Conservation (phyloP, 2,888 invertebrate genomes). For the Drosophila maculinotata region DNA sequence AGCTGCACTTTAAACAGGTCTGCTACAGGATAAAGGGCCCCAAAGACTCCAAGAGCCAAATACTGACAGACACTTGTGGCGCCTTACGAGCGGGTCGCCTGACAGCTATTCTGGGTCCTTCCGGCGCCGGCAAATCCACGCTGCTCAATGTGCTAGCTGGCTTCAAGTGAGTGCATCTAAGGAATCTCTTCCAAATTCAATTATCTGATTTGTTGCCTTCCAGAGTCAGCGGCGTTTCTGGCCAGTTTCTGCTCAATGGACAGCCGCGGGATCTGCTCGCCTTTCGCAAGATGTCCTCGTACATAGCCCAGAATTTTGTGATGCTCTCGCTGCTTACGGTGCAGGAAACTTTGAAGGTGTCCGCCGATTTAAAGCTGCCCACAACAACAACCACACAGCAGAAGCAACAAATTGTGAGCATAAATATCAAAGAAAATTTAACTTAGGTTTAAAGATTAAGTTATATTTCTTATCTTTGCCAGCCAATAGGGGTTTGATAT, state of each 20-base stretch:
- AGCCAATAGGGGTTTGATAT: too few relatives aligned
- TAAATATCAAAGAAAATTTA: too few relatives aligned
- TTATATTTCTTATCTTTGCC: too few relatives aligned
- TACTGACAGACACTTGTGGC: conserved; percentile 87
- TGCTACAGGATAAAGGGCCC: conserved; percentile 60
- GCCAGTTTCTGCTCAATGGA: conserved; percentile 90
- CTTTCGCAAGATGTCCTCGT: conserved; percentile 88
- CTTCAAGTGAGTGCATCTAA: conserved; percentile 86
- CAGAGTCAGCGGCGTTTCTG: conserved; percentile 85
- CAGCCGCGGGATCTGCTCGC: conserved; percentile 87
- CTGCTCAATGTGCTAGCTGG: conserved; percentile 91
- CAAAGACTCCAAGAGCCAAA: conserved; percentile 69
- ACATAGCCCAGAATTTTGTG: conserved; percentile 95
- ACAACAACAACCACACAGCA: conserved; percentile 87
- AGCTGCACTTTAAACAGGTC: conserved; percentile 75
- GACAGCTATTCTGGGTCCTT: conserved; percentile 89
- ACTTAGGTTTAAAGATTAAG: too few relatives aligned
- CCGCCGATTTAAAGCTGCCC: conserved; percentile 93
- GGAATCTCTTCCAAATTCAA: too few relatives aligned
- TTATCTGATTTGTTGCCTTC: not conserved
- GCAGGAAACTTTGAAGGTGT: conserved; percentile 92
- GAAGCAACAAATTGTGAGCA: conserved; percentile 89
- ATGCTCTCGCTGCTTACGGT: conserved; percentile 93
- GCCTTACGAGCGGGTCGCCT: conserved; percentile 87
- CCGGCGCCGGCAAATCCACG: conserved; percentile 92